Conservation (phyloP, 2,113 vertebrate genomes). For the Phaethon lepturus region DNA sequence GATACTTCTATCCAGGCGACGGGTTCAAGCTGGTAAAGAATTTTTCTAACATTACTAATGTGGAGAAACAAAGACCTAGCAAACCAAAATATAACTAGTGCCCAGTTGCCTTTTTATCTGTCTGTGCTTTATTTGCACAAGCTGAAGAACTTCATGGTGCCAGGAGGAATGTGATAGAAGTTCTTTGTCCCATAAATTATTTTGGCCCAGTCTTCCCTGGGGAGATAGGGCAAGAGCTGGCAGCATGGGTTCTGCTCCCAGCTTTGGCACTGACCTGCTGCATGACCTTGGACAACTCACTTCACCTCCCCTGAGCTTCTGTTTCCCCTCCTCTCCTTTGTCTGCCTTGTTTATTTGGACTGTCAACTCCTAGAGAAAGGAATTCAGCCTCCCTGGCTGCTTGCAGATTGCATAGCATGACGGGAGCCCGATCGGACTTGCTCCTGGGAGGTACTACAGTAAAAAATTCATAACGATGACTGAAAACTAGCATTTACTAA, state of each 20-base stretch:
- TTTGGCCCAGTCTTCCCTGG: neutral
- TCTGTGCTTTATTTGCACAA: constrained; percentile 43
- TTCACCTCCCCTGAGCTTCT: constrained; percentile 66
- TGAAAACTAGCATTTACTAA: constrained; percentile 15
- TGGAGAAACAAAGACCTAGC: constrained; percentile 22
- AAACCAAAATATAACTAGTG: constrained; percentile 18
- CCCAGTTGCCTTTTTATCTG: constrained; percentile 40
- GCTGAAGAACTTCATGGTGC: constrained; percentile 23
- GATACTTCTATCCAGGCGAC: neutral
- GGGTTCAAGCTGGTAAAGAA: neutral
- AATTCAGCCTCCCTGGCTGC: constrained; percentile 58
- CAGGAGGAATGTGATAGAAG: constrained; percentile 39
- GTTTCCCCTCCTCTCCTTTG: constrained; percentile 62
- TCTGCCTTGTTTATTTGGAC: constrained; percentile 70
- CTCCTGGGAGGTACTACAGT: constrained; percentile 45
- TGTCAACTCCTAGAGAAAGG: constrained; percentile 58
- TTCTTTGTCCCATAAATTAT: constrained; percentile 55
- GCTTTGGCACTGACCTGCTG: constrained; percentile 66
- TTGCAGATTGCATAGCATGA: constrained; percentile 37
- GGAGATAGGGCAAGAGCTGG: constrained; percentile 18
- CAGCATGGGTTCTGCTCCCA: constrained; percentile 48
- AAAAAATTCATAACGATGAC: constrained; percentile 8
- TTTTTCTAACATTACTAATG: neutral
- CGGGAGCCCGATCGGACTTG: neutral
- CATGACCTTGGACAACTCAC: constrained; percentile 55